Evolutionary conservation across 2,113 vertebrate genomes (phyloP).

Genomic region (Xiphorhynchus elegans): DNA sequence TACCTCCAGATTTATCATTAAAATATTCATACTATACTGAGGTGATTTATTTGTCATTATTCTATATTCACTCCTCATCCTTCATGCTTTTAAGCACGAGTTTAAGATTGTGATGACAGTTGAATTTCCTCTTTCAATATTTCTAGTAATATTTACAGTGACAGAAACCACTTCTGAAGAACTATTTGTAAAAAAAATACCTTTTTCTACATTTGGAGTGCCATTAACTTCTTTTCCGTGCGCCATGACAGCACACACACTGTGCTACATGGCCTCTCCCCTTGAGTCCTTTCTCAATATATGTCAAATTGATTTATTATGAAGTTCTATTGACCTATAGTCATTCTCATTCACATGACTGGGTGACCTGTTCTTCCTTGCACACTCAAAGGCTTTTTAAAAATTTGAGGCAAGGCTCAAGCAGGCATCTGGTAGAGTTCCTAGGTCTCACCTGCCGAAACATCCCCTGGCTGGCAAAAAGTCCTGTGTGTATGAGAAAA

Average conservation of each 20-base stretch:
- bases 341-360: rapidly evolving
- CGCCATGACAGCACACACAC: not conserved
- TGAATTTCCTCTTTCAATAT: not conserved
- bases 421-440: not conserved
- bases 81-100: not conserved
- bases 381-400: not conserved
- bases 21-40: not conserved
- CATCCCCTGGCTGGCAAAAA: not conserved
- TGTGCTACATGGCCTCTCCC: not conserved
- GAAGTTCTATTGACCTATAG: not conserved
- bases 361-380: not conserved
- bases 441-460: not conserved
- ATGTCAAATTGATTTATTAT: not conserved
- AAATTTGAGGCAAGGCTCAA: not conserved
- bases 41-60: not conserved
- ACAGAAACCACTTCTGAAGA: not conserved
- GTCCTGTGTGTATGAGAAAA: not conserved
- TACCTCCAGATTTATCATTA: not conserved
- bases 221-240: not conserved
- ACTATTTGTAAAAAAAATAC: not conserved
- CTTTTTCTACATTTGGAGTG: not conserved
- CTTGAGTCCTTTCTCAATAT: not conserved
- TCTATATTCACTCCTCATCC: not conserved
- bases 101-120: not conserved
- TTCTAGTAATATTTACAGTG: not conserved